Evolutionary conservation across 2,113 vertebrate genomes (phyloP).

Genomic region (Solea solea): DNA sequence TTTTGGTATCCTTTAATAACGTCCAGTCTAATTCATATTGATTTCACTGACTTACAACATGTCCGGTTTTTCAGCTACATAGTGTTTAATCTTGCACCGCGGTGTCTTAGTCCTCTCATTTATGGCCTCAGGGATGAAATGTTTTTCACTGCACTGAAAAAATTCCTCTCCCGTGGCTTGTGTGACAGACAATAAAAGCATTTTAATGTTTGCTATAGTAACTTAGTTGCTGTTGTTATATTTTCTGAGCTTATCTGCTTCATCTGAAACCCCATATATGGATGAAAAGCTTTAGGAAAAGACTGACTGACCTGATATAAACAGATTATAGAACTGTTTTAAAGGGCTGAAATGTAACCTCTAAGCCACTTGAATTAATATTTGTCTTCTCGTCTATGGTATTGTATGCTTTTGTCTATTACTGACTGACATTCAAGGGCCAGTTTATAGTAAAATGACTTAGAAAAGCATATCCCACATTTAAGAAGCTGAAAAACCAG

Average conservation of each 20-base stretch:
- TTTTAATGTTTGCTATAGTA: slow-evolving; percentile 6
- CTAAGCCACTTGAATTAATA: too few relatives aligned
- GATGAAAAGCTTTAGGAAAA: too few relatives aligned
- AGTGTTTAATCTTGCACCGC: slow-evolving; percentile 42
- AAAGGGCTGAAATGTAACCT: too few relatives aligned
- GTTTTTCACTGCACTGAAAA: slow-evolving; percentile 46
- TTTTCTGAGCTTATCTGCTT: not conserved
- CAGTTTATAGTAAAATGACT: too few relatives aligned
- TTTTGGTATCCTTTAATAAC: slow-evolving; percentile 57
- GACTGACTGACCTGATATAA: too few relatives aligned
- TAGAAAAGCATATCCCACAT: too few relatives aligned
- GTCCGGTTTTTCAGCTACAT: slow-evolving; percentile 45
- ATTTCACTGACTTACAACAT: not conserved
- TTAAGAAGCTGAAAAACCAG: too few relatives aligned
- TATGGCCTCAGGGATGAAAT: slow-evolving; percentile 56
- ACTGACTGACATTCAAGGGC: too few relatives aligned
- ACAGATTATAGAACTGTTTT: too few relatives aligned
- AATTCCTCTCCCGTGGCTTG: not conserved
- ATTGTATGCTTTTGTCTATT: too few relatives aligned
- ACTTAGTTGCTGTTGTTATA: slow-evolving; percentile 20
- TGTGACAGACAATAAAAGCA: not conserved
- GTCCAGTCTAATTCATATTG: slow-evolving; percentile 25
- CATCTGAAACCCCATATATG: too few relatives aligned
- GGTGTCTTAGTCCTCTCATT: slow-evolving; percentile 60
- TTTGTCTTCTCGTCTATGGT: too few relatives aligned